Conservation (phyloP, 2,797 vertebrate genomes). For the Poeciliopsis infans region DNA sequence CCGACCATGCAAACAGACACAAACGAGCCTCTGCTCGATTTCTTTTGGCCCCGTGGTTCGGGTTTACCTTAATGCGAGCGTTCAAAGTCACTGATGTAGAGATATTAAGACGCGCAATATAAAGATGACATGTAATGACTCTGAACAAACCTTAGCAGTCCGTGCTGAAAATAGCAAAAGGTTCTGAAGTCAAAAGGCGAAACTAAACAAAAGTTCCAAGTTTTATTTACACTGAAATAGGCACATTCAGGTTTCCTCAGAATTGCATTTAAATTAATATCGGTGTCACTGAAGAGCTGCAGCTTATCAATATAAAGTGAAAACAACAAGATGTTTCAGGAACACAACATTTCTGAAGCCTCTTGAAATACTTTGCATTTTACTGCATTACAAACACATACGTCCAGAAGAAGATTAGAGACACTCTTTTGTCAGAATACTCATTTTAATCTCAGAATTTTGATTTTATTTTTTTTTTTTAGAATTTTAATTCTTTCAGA, state of each 20-base stretch:
- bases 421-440: too few species aligned
- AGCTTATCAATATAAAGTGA: neutral
- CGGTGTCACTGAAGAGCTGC: neutral
- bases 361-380: neutral
- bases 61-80: slow-evolving; percentile 38
- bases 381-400: neutral
- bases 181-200: neutral
- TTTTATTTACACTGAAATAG: slow-evolving; percentile 20
- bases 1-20: slow-evolving; percentile 29
- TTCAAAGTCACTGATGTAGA: slow-evolving; percentile 31
- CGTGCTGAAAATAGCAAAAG: slow-evolving; percentile 12
- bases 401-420: too few species aligned
- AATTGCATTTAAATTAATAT: neutral
- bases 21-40: slow-evolving; percentile 47
- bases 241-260: slow-evolving; percentile 4
- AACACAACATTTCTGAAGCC: neutral
- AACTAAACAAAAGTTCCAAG: slow-evolving; percentile 10
- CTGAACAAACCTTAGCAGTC: neutral
- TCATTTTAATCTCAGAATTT: too few species aligned
- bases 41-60: slow-evolving; percentile 53
- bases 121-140: slow-evolving; percentile 37
- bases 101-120: slow-evolving; percentile 22
- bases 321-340: neutral
- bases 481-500: too few species aligned
- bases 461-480: too few species aligned